phyloP scores from a whole-genome alignment of 2,888 invertebrate genomes.

The Cremastinae sp. region DNA sequence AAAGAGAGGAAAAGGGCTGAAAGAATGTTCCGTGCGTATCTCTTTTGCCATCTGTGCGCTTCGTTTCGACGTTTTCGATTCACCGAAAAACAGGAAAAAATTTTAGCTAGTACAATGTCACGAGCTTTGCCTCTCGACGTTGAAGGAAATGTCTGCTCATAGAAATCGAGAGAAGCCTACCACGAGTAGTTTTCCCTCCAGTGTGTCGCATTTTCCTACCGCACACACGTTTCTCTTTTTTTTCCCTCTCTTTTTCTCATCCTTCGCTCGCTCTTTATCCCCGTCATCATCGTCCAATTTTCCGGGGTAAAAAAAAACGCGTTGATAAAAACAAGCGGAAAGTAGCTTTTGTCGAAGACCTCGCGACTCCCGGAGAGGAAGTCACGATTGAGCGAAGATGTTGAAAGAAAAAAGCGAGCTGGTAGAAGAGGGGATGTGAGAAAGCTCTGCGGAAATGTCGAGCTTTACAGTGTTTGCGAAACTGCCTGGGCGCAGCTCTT shows the following conservation, averaged over 20 bases:
- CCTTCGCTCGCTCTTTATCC: slow-evolving; percentile 20
- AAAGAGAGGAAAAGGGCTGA: slow-evolving; percentile 9
- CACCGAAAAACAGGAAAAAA: no score
- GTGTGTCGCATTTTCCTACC: neutral
- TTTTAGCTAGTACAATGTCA: neutral
- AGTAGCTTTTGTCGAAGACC: slow-evolving; percentile 22
- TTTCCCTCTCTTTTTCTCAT: slow-evolving; percentile 1
- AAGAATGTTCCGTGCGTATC: neutral
- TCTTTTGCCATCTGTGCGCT: neutral
- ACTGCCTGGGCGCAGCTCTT: slow-evolving; percentile 14
- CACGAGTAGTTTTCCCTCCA: neutral
- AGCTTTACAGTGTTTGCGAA: slow-evolving; percentile 38
- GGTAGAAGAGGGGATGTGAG: slow-evolving; percentile 2
- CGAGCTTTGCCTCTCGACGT: neutral
- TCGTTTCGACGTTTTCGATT: no score
- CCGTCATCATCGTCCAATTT: slow-evolving; percentile 31
- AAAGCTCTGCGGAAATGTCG: slow-evolving; percentile 17
- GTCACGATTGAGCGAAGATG: slow-evolving; percentile 20
- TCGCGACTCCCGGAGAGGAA: neutral
- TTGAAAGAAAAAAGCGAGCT: neutral
- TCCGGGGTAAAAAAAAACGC: slow-evolving; percentile 7
- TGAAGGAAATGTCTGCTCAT: neutral
- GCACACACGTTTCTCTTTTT: slow-evolving; percentile 1
- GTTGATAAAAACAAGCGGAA: slow-evolving; percentile 12
- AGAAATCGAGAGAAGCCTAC: no score